Base-by-base conservation (phyloP, 2,113 vertebrate genomes). In the Galbula dea region DNA sequence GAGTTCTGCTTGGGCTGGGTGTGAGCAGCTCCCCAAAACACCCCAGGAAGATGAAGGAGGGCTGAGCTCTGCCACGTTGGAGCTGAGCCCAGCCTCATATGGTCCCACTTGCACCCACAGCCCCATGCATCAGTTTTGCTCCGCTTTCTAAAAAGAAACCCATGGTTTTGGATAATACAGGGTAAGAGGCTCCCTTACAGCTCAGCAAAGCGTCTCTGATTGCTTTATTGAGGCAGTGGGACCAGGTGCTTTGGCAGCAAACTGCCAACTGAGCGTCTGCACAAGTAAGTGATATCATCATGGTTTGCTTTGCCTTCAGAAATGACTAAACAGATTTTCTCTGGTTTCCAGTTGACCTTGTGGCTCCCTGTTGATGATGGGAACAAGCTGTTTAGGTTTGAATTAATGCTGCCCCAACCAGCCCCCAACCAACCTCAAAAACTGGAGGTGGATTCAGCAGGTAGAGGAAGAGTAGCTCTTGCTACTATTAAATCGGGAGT, bases 251-350 rank as follows among this genome's bases (percentile, higher is more conserved):
- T 34, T 74, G 87, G 84, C 89, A 94, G 91, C 4, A 16, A 93
- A 2, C 69, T 27, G 66, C 69, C 8, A 29, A 27, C 71, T 0
- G 79, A 78, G 83, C 5, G 81, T 77, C 90, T 88, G 89, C 2
- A 1, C 0, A 4, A 49, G 92, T 85, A 61, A 96, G 67, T 83
- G 89, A 94, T 92, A 85, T 68, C 88, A 73, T 51, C 74, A 76
- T 2, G 26, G n/a, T 41, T 73, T 91, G 75, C 85, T 93, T 45
- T 86, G 86, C 88, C 83, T 86, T 83, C 88, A 93, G 83, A 90
- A 94, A 88, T 73, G 75, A 83, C 91, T 93, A 21, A 94, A 91
- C 75, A 93, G 82, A 91, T 95, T 96, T 91, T 89, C 91, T 92
- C 91, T 93, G 94, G 71, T 94, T 91, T 91, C 93, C 67, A 92